Evolutionary conservation across 2,888 invertebrate genomes (phyloP).

Genomic region (Hydropsyche betteni): DNA sequence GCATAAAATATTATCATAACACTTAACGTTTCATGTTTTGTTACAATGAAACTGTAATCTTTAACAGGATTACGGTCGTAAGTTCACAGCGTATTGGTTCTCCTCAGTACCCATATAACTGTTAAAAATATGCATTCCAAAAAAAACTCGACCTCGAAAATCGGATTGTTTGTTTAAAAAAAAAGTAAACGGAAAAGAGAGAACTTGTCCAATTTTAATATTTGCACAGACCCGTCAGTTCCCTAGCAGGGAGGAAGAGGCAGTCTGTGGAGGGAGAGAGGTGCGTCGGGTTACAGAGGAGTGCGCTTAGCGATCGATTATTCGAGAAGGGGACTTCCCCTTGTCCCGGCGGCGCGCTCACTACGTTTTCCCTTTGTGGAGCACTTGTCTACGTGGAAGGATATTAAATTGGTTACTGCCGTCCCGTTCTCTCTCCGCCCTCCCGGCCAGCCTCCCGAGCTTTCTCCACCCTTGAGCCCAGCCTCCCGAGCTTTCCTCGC

Average conservation of each 20-base stretch:
- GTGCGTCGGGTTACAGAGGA: neutral
- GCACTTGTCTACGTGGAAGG: conserved; percentile 52
- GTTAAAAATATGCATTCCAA: too few species aligned
- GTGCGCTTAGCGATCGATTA: conserved; percentile 39
- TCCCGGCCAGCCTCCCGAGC: conserved; percentile 54
- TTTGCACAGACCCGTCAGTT: neutral
- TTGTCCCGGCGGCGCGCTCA: conserved; percentile 7
- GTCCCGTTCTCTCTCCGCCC: conserved; percentile 48
- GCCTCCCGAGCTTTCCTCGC: conserved; percentile 1
- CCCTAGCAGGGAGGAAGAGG: too few species aligned
- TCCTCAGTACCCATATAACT: too few species aligned
- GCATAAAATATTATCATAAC: too few species aligned
- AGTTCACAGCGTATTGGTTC: too few species aligned
- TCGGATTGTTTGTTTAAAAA: neutral
- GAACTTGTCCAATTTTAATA: conserved; percentile 31
- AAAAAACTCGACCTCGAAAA: too few species aligned
- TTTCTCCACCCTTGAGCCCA: conserved; percentile 51
- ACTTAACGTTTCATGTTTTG: too few species aligned
- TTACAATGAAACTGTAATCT: too few species aligned
- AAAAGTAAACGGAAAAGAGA: neutral
- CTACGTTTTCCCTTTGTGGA: conserved; percentile 48
- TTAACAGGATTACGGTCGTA: too few species aligned
- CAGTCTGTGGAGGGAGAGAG: too few species aligned
- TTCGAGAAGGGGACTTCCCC: conserved; percentile 23
- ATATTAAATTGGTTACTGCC: conserved; percentile 56